phyloP scores from a whole-genome alignment of 2,888 invertebrate genomes.

The Leucophenga montana region DNA sequence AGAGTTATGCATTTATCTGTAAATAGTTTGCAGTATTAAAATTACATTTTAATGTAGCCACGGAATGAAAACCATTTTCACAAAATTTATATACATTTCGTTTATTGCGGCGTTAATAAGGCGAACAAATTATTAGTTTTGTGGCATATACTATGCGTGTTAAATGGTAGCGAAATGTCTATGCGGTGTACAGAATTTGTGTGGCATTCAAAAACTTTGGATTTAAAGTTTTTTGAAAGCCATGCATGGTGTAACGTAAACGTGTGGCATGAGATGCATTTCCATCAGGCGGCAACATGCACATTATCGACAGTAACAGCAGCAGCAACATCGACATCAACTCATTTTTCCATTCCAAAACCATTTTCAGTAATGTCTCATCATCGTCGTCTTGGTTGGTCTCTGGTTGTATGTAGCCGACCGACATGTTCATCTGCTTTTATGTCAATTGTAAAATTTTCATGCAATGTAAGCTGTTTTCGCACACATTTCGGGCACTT shows the following conservation, averaged over 20 bases:
- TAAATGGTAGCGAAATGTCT: background rate
- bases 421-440: conserved; percentile 18
- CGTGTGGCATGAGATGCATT: conserved; percentile 24
- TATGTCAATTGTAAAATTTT: conserved; percentile 51
- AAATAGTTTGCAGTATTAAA: too few species aligned
- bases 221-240: background rate
- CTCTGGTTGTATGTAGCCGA: conserved; percentile 30
- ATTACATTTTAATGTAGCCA: conserved; percentile 7
- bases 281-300: conserved; percentile 30
- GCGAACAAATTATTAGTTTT: background rate
- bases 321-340: conserved; percentile 26
- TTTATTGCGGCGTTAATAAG: background rate
- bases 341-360: conserved; percentile 1
- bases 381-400: conserved; percentile 34
- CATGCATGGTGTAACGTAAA: conserved; percentile 26
- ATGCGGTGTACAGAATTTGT: background rate
- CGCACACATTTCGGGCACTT: conserved; percentile 64
- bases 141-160: conserved; percentile 3
- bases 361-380: conserved; percentile 27
- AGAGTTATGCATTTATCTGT: too few species aligned
- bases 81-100: background rate
- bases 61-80: conserved; percentile 7
- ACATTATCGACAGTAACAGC: conserved; percentile 21
- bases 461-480: conserved; percentile 62
- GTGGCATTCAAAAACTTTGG: too few species aligned